Conservation (phyloP, 2,888 invertebrate species). For the Drosophila histrio region DNA sequence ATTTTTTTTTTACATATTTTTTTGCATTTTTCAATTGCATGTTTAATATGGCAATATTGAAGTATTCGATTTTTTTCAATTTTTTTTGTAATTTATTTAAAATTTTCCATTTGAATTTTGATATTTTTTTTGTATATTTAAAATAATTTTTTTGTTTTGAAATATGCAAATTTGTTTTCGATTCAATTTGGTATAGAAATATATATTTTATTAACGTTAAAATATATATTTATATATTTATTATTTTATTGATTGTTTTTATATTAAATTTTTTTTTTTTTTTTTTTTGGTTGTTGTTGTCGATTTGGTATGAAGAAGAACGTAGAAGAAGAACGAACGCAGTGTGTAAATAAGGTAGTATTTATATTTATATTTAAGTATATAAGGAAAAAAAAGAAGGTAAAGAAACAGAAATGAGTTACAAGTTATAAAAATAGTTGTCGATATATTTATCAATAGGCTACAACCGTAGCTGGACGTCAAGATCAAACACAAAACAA, state of each 20-base stretch:
- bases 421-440: slow-evolving; percentile 48
- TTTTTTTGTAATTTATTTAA: slow-evolving; percentile 13
- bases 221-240: slow-evolving; percentile 32
- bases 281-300: slow-evolving; percentile 50
- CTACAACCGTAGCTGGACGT: slow-evolving; percentile 11
- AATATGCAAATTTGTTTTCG: slow-evolving; percentile 70
- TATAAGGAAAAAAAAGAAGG: slow-evolving; percentile 53
- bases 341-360: slow-evolving; percentile 74
- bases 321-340: slow-evolving; percentile 77
- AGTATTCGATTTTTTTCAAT: slow-evolving; percentile 61
- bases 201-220: slow-evolving; percentile 29
- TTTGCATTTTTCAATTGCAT: slow-evolving; percentile 43
- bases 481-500: slow-evolving; percentile 30
- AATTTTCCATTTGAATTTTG: slow-evolving; percentile 21
- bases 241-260: slow-evolving; percentile 23
- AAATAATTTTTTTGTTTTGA: slow-evolving; percentile 47
- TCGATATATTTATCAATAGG: slow-evolving; percentile 45
- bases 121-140: slow-evolving; percentile 60
- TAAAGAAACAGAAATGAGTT: slow-evolving; percentile 55
- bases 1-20: slow-evolving; percentile 13
- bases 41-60: slow-evolving; percentile 69
- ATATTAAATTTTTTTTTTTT: slow-evolving; percentile 24
- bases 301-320: slow-evolving; percentile 74
- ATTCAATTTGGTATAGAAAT: slow-evolving; percentile 44
- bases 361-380: slow-evolving; percentile 45